A percentile compares a stretch with the other conserved stretches of the same genome.
Conservation (phyloP, 1,140 invertebrate species). For the Apis florea region DNA sequence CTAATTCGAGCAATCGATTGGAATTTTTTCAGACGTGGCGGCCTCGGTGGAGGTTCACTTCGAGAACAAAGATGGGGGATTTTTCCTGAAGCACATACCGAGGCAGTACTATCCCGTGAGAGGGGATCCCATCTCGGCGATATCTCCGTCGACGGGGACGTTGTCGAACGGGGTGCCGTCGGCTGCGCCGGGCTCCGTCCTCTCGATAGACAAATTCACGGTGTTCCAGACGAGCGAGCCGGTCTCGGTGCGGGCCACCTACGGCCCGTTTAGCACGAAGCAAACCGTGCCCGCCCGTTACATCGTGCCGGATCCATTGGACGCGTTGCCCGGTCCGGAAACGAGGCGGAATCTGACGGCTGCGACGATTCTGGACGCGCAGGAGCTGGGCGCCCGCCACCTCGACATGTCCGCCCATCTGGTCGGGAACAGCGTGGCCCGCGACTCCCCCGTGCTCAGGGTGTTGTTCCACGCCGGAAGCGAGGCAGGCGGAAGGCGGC, state of each 20-base stretch:
- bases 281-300: conserved; percentile 95
- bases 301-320: conserved; percentile 89
- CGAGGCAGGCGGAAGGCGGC: conserved; percentile 84
- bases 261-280: conserved; percentile 95
- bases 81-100: conserved; percentile 90
- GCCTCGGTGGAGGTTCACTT: conserved; percentile 91
- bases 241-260: conserved; percentile 92
- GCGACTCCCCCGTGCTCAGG: conserved; percentile 92
- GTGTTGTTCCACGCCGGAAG: conserved; percentile 94
- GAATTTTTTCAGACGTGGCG: conserved; percentile 71
- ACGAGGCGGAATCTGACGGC: conserved; percentile 67
- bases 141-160: conserved; percentile 49
- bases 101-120: conserved; percentile 81
- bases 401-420: conserved; percentile 94
- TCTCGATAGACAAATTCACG: conserved; percentile 91
- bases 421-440: conserved; percentile 90
- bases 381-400: conserved; percentile 86
- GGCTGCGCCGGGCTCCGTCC: conserved; percentile 81
- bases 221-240: conserved; percentile 93
- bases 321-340: conserved; percentile 75
- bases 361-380: conserved; percentile 81
- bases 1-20: too few species aligned
- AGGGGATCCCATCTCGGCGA: conserved; percentile 74
- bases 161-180: conserved; percentile 68
- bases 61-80: conserved; percentile 93